These are phyloP conservation scores for Chiloscyllium punctatum DNA, from an alignment of 2,797 vertebrate genomes.

Conservation along the genomic window DNA sequence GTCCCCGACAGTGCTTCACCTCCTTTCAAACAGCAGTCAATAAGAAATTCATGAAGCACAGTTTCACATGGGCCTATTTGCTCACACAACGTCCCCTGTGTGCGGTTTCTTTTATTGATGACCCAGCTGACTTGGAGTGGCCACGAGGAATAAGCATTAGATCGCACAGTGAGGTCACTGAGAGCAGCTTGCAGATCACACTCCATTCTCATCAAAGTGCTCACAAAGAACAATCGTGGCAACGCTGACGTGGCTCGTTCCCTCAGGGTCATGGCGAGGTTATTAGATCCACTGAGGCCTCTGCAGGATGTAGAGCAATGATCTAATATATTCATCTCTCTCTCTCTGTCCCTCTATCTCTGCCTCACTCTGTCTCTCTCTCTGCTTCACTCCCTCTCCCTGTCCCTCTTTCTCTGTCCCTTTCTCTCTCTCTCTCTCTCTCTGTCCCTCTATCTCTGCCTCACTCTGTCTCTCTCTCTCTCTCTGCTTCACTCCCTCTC, in stretches of 20 bases:
- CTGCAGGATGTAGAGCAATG: not conserved
- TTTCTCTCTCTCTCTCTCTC: too few species aligned
- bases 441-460: too few species aligned
- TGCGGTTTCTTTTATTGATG: slow-evolving; percentile 14
- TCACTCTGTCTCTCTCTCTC: too few species aligned
- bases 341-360: too few species aligned
- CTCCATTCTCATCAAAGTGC: slow-evolving; percentile 13
- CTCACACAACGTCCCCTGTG: not conserved
- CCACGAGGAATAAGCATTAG: not conserved
- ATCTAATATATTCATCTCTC: not conserved
- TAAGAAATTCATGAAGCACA: slow-evolving; percentile 33
- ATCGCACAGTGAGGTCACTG: not conserved
- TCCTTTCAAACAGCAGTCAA: not conserved
- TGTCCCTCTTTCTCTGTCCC: too few species aligned
- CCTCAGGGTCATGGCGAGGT: not conserved
- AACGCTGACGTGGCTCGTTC: not conserved
- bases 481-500: too few species aligned
- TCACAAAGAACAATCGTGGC: not conserved
- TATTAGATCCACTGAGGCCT: not conserved
- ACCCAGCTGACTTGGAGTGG: not conserved
- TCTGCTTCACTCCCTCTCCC: too few species aligned
- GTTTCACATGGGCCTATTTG: not conserved
- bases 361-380: too few species aligned
- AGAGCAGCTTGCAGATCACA: not conserved
- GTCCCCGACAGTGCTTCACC: not conserved